Evolutionary conservation across 2,113 vertebrate genomes (phyloP).

Genomic region (Nestor notabilis): DNA sequence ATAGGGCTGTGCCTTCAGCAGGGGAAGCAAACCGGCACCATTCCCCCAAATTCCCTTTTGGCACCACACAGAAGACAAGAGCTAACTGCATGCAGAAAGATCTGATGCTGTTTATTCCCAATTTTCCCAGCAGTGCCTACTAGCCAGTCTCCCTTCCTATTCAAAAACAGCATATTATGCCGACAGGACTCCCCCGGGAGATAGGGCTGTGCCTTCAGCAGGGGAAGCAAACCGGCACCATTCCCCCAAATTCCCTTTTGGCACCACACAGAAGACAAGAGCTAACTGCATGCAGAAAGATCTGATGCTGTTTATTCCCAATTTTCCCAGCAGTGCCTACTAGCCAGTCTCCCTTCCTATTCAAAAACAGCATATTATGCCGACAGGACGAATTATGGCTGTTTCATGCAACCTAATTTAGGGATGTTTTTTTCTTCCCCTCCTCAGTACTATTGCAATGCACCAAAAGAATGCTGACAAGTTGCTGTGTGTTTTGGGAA

Average conservation of each 20-base stretch:
- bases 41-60: background rate
- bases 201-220: background rate
- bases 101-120: background rate
- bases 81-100: background rate
- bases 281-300: background rate
- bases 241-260: background rate
- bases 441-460: background rate
- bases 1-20: background rate
- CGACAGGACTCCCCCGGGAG: background rate
- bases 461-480: background rate
- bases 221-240: fast-evolving
- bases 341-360: background rate
- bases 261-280: background rate
- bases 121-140: background rate
- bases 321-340: background rate
- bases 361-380: background rate
- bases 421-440: background rate
- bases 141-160: background rate
- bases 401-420: background rate
- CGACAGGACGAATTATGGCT: background rate
- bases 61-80: background rate
- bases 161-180: background rate
- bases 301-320: background rate
- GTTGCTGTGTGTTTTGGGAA: background rate
- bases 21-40: fast-evolving